phyloP scores from a whole-genome alignment of 2,113 vertebrate genomes.

The Psammodynastes pulverulentus region DNA sequence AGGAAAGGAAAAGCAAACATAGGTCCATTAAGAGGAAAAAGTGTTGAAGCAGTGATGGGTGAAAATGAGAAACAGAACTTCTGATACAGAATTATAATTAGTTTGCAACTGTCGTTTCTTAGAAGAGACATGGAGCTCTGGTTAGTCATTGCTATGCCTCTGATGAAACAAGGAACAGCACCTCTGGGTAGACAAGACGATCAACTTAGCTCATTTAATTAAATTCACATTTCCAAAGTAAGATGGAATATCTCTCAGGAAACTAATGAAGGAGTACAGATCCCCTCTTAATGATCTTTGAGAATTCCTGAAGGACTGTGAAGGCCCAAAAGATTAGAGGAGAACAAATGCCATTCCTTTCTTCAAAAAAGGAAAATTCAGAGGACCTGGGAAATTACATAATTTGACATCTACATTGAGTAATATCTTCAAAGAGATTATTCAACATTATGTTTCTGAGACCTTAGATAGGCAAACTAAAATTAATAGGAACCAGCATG shows the following conservation, averaged over 20 bases:
- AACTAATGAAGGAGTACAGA: neutral
- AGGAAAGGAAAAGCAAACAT: neutral
- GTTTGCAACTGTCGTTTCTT: neutral
- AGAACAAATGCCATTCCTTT: neutral
- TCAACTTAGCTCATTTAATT: neutral
- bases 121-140: no score
- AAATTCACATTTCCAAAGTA: neutral
- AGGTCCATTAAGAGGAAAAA: neutral
- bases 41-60: neutral
- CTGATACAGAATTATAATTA: neutral
- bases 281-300: neutral
- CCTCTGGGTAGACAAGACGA: neutral
- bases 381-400: neutral
- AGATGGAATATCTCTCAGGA: neutral
- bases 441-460: neutral
- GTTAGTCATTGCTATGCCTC: neutral
- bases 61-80: neutral
- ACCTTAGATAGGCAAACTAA: neutral
- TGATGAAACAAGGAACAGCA: neutral
- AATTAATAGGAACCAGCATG: neutral
- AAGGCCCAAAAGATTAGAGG: neutral
- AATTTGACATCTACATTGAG: neutral
- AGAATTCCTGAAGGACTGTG: neutral
- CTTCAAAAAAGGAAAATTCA: neutral
- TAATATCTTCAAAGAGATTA: neutral